Base-by-base conservation (phyloP, 1,140 invertebrate genomes). In the Zaprionus gabonicus region DNA sequence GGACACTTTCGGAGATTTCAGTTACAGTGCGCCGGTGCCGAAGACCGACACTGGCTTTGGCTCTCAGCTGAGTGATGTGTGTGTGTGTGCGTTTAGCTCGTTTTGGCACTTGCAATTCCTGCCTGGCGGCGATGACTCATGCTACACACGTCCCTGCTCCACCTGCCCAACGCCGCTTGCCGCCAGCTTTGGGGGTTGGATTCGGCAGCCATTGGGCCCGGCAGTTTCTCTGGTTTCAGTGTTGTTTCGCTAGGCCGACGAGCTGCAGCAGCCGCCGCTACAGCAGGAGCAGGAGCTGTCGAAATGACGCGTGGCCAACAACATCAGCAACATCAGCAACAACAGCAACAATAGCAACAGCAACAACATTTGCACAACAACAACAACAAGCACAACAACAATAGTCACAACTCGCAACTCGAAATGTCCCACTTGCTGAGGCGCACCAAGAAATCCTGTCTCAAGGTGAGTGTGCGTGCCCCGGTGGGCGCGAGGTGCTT, bases 361-460 rank as follows among this genome's bases (percentile, higher is more conserved):
- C 56, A 71, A 10, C 51, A 31, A 27, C 49, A 68, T 60, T 31
- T 66, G 44, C 51, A 56, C 23, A 23, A 64, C 41, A 73, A 59
- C 41, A 73, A 59, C 13, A 28, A 28, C 28, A 76, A 64, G 36
- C 46, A 53, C 44, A 60, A 51, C 36, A 49, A 68, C 51, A 59
- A 67, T 46, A 71, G 68, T 27, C 44, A 58, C 15, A 38, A n/a
- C 46, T 15, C 38, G 55, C 15, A 38, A n/a, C 46, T 15, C 38
- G 55, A 25, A 25, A 92, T 92, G 91, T 91, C 91, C 56, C 85
- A 92, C 59, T 82, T 92, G 80, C 79, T 92, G 38, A 92, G 80
- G 76, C 87, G 91, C 80, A 92, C 91, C 66, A 92, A 92, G 59
- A 92, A 92, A 62, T 92, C 91, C 69, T 92, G 91, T 74, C 76